A percentile compares a stretch with the other conserved stretches of the same genome.
These are phyloP conservation scores for Siderastrea siderea DNA, from an alignment of 92 coral and sea anemone species.

Conservation along the genomic window DNA sequence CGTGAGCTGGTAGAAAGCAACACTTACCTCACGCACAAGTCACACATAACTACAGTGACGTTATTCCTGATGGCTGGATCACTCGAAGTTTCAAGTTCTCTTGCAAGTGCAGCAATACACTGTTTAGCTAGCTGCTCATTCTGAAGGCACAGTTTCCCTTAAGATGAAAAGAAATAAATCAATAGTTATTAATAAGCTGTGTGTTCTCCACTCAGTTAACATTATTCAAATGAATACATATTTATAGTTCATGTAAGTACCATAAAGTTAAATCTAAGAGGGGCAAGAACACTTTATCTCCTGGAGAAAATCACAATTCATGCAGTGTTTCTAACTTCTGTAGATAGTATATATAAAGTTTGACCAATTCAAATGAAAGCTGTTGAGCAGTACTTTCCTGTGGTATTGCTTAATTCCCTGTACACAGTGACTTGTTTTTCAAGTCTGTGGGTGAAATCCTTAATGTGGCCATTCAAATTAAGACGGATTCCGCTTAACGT, in stretches of 20 bases:
- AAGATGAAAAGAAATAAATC: neutral
- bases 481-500: no score
- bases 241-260: neutral
- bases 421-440: no score
- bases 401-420: no score
- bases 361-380: no score
- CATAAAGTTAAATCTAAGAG: neutral
- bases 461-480: no score
- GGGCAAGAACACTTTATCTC: neutral
- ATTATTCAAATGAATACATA: neutral
- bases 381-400: no score
- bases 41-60: constrained; percentile 96
- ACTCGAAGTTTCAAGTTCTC: constrained; percentile 90
- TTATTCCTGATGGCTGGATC: constrained; percentile 97
- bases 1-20: neutral
- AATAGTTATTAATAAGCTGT: neutral
- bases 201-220: neutral
- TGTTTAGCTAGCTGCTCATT: constrained; percentile 94
- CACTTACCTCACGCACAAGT: constrained; percentile 89
- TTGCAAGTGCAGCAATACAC: constrained; percentile 94
- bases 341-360: no score
- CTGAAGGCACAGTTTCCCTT: constrained; percentile 98
- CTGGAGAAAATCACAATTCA: no score
- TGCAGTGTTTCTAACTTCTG: no score
- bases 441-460: no score